Percentiles rank a stretch among this genome's conserved stretches.
Evolutionary conservation across 2,888 invertebrate genomes (phyloP).

Genomic region (Phengaris arion): DNA sequence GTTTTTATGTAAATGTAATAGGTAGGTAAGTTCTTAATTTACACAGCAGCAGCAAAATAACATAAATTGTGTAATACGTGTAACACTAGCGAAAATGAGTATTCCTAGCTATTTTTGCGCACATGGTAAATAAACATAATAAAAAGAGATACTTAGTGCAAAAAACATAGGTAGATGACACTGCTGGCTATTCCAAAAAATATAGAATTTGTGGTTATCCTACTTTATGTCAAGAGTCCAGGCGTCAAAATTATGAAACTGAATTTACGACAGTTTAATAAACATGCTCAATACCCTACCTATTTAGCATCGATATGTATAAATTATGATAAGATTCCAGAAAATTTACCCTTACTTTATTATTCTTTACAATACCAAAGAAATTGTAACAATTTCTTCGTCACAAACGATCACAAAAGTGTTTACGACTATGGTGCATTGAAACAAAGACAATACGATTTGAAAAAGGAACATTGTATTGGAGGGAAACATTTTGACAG

Average conservation of each 20-base stretch:
- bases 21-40: background rate
- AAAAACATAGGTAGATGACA: no score
- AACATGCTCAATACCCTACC: background rate
- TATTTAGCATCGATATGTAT: constrained; percentile 17
- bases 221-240: background rate
- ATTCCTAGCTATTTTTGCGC: no score
- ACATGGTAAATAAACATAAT: no score
- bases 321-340: constrained; percentile 23
- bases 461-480: constrained; percentile 46
- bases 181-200: background rate
- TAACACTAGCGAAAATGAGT: no score
- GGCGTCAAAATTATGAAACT: background rate
- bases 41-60: background rate
- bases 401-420: constrained; percentile 32
- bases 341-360: constrained; percentile 25
- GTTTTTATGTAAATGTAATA: background rate
- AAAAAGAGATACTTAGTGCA: no score
- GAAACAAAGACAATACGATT: constrained; percentile 43
- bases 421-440: constrained; percentile 43
- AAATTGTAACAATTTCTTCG: constrained; percentile 68
- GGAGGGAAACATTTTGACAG: constrained; percentile 69
- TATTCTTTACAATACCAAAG: constrained; percentile 41
- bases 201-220: background rate
- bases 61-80: no score
- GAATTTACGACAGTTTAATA: constrained; percentile 14